Evolutionary conservation across 1,140 invertebrate genomes (phyloP), one percentile per base, ranked within the genome.

Genomic region (Dinoponera quadriceps): DNA sequence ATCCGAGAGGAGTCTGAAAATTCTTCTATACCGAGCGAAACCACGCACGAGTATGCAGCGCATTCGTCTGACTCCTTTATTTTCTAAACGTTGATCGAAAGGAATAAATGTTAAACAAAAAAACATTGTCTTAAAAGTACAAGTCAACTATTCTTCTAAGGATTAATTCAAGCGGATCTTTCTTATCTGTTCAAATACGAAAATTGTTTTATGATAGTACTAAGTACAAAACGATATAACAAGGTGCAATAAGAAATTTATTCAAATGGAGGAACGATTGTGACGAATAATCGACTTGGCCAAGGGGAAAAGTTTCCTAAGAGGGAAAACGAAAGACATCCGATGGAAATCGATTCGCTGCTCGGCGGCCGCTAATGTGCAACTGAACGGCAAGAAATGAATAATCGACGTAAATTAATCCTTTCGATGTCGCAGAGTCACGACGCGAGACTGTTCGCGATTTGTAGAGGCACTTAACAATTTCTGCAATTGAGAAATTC

Each of bases 11-110:
- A 51, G 48, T 68, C 72, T 55, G 49, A 74, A 73, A 85, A 86
- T 86, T 86, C 68, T 48, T 54, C 68, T 48, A 54, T 9, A 14
- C 25, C 13, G 25, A 60, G 18, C 18, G 16, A 66, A 83, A 54
- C 27, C 48, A 38, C 25, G 68, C 48, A 27, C 18, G 25, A 25
- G 51, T 16, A 59, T 63, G n/a, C 0, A 77, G 29, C 0, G 29
- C 18, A 22, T 11, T 75, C 29, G 27, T 59, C 49, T 55, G n/a
- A 55, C 14, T 7, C 33, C 29, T 22, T 33, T 55, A 44, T 11
- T 9, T 55, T 29, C 27, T 20, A n/a, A 33, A 16, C 3, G 27
- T 60, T 65, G 20, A 20, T 59, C 20, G n/a, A n/a, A 11, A 3
- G 38, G 38, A 44, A 44, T 44, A 44, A 3, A 9, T 11, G 38